phyloP scores from a whole-genome alignment of 2,888 invertebrate genomes.

The Strigamia transsilvanica region DNA sequence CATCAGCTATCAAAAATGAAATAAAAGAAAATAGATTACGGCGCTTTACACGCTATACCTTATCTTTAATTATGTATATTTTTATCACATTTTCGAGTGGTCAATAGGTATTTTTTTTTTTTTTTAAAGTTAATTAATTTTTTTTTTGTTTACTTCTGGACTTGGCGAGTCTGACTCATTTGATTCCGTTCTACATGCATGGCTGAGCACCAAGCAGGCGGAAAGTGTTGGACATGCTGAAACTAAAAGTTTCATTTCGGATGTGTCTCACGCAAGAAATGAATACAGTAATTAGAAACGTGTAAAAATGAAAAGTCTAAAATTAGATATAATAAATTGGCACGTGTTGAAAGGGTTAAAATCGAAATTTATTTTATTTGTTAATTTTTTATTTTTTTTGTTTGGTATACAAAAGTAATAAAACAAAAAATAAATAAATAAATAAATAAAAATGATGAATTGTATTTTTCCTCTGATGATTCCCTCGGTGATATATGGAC shows the following conservation, averaged over 20 bases:
- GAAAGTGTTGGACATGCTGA: slow-evolving; percentile 27
- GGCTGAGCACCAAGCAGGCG: slow-evolving; percentile 17
- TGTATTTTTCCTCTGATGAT: background rate
- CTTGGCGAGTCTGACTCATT: background rate
- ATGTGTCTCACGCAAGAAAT: slow-evolving; percentile 43
- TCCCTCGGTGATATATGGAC: background rate
- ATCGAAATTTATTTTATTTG: background rate
- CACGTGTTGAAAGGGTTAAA: slow-evolving; percentile 4
- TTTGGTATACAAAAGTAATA: background rate
- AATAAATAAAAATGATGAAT: slow-evolving; percentile 37
- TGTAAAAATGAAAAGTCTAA: slow-evolving; percentile 20
- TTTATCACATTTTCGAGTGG: background rate
- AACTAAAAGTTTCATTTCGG: slow-evolving; percentile 24
- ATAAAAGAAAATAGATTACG: background rate
- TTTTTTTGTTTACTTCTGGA: background rate
- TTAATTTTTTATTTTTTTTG: background rate
- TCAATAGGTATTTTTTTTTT: background rate
- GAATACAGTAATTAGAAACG: slow-evolving; percentile 28
- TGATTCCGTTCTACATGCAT: background rate
- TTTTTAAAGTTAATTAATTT: background rate
- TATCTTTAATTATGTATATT: slow-evolving; percentile 8
- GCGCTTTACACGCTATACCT: slow-evolving; percentile 13
- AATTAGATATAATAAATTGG: slow-evolving; percentile 2
- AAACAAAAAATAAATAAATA: background rate
- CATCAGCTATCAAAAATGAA: background rate